phyloP scores from a whole-genome alignment of 2,888 invertebrate species.

The Lepidonotus clava region DNA sequence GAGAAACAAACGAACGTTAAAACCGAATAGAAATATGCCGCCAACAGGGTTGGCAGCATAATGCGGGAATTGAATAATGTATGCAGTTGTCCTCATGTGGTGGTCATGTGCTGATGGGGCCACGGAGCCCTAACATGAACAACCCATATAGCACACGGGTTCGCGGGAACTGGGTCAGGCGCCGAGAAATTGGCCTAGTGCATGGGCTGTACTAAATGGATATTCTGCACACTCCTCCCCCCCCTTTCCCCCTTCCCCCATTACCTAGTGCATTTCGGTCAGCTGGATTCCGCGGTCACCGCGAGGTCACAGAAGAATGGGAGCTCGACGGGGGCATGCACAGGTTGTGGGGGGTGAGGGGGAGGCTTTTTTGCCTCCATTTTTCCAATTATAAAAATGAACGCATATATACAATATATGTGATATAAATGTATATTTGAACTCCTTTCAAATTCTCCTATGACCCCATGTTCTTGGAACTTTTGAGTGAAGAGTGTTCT shows the following conservation, averaged over 20 bases:
- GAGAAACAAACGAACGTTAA: too few species aligned
- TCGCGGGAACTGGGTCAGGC: neutral
- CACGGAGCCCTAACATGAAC: neutral
- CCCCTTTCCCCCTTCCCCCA: neutral
- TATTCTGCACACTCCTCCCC: neutral
- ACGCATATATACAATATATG: too few species aligned
- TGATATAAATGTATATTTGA: too few species aligned
- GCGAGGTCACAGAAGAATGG: slow-evolving; percentile 21
- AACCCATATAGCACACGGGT: slow-evolving; percentile 28
- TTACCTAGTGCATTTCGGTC: neutral
- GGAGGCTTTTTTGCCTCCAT: neutral
- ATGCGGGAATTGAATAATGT: neutral
- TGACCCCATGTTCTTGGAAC: too few species aligned
- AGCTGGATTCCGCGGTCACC: slow-evolving; percentile 14
- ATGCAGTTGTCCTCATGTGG: neutral
- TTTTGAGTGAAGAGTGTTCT: too few species aligned
- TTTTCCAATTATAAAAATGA: too few species aligned
- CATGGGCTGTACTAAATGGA: neutral
- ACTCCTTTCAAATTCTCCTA: too few species aligned
- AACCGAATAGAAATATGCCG: too few species aligned
- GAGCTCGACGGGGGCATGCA: slow-evolving; percentile 9
- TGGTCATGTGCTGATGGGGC: slow-evolving; percentile 15
- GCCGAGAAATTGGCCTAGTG: neutral
- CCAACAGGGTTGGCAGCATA: too few species aligned
- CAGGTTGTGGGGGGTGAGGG: neutral